Percentiles rank a stretch among this genome's conserved stretches.
phyloP scores from a whole-genome alignment of 2,113 vertebrate species.

The Zeus faber region DNA sequence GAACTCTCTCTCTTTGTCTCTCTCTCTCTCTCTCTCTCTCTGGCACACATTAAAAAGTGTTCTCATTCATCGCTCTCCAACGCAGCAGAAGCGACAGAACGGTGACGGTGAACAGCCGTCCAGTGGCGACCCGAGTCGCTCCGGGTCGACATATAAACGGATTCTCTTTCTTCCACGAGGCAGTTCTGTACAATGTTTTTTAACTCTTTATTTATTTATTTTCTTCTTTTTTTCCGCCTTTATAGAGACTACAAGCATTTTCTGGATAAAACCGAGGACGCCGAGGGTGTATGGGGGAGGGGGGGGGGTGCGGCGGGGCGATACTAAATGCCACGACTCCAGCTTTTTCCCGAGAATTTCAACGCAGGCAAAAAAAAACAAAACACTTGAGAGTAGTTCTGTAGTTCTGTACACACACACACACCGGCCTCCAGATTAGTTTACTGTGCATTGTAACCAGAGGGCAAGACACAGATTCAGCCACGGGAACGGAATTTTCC shows the following conservation, averaged over 20 bases:
- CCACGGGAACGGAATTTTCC: no score
- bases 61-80: constrained; percentile 45
- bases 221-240: constrained; percentile 9
- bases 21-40: no score
- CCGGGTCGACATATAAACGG: constrained; percentile 17
- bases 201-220: constrained; percentile 13
- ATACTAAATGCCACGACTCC: no score
- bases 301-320: constrained; percentile 33
- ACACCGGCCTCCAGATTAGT: constrained; percentile 34
- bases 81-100: constrained; percentile 33
- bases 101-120: constrained; percentile 33
- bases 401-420: no score
- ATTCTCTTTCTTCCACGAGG: constrained; percentile 47
- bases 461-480: no score
- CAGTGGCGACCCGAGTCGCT: constrained; percentile 10
- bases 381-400: constrained; percentile 33
- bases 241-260: constrained; percentile 51
- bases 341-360: constrained; percentile 30
- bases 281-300: constrained; percentile 40
- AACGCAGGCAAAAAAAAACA: constrained; percentile 39
- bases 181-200: constrained; percentile 64
- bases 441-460: no score
- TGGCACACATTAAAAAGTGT: no score
- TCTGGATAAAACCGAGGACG: constrained; percentile 34
- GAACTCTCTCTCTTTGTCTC: constrained; percentile 32